These are phyloP conservation scores for Amphipyra berbera DNA, from an alignment of 2,888 invertebrate genomes.

Conservation along the genomic window DNA sequence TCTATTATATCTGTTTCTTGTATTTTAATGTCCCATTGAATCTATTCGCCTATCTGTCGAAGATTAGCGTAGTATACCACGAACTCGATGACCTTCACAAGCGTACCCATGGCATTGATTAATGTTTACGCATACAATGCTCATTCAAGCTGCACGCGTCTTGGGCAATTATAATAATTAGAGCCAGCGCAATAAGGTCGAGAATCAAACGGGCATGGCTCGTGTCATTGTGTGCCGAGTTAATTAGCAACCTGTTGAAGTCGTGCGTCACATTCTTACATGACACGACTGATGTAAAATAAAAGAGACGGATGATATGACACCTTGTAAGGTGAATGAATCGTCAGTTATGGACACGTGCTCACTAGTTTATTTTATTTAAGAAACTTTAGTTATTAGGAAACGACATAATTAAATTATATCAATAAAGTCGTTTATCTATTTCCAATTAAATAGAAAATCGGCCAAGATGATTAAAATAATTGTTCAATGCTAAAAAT, in stretches of 20 bases:
- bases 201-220: conserved; percentile 62
- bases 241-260: conserved; percentile 82
- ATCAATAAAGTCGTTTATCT: conserved; percentile 17
- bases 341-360: conserved; percentile 69
- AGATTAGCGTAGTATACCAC: conserved; percentile 71
- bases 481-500: conserved; percentile 3
- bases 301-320: conserved; percentile 69
- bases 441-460: conserved; percentile 9
- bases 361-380: conserved; percentile 56
- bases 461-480: not conserved
- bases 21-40: conserved; percentile 53
- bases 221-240: conserved; percentile 73
- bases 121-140: conserved; percentile 85
- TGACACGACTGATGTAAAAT: conserved; percentile 59
- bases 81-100: conserved; percentile 78
- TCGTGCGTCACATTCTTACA: conserved; percentile 77
- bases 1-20: conserved; percentile 40
- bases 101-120: conserved; percentile 85
- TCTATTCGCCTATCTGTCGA: conserved; percentile 54
- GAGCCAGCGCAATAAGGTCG: conserved; percentile 64
- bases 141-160: conserved; percentile 71
- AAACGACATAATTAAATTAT: not conserved
- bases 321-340: conserved; percentile 77
- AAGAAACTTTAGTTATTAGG: conserved; percentile 24
- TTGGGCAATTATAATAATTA: conserved; percentile 68